phyloP scores from a whole-genome alignment of 37 sponge, comb jelly and placozoan genomes.

The Agelas oroides region DNA sequence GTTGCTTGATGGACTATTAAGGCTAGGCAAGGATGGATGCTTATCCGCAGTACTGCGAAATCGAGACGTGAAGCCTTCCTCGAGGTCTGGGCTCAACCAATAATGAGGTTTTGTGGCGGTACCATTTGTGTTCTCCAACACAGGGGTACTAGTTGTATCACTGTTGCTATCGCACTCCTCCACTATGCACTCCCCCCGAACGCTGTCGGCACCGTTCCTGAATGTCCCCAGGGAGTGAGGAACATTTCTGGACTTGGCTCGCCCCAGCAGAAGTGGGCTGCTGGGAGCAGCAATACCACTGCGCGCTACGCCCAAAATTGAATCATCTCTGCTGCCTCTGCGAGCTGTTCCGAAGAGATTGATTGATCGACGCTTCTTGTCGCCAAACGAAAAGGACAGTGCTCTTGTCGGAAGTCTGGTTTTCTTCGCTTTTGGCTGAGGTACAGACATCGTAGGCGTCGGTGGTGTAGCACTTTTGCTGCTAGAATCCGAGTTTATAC shows the following conservation, averaged over 20 bases:
- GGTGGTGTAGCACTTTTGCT: too few species aligned
- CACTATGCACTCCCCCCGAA: constrained; percentile 2
- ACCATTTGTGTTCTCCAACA: too few species aligned
- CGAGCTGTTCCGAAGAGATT: constrained; percentile 16
- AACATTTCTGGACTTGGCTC: neutral
- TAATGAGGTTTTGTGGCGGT: neutral
- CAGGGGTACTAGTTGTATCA: neutral
- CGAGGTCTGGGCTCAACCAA: neutral
- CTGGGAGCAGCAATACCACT: neutral
- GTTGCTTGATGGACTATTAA: neutral
- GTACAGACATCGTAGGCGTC: too few species aligned
- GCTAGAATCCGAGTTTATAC: too few species aligned
- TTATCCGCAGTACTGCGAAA: neutral
- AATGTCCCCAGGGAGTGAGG: constrained; percentile 7
- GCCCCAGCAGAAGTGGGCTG: constrained; percentile 27
- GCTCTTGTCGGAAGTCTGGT: neutral
- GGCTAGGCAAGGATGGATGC: neutral
- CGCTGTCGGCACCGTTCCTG: neutral
- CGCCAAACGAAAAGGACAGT: constrained; percentile 38
- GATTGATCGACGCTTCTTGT: constrained; percentile 7
- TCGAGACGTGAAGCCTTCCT: neutral
- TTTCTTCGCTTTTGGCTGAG: constrained; percentile 13
- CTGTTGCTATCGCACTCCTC: constrained; percentile 2
- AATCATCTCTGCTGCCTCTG: neutral
- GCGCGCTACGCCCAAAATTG: too few species aligned